These are phyloP conservation scores for Acanthurus tractus DNA, from an alignment of 2,797 vertebrate genomes.

Conservation along the genomic window DNA sequence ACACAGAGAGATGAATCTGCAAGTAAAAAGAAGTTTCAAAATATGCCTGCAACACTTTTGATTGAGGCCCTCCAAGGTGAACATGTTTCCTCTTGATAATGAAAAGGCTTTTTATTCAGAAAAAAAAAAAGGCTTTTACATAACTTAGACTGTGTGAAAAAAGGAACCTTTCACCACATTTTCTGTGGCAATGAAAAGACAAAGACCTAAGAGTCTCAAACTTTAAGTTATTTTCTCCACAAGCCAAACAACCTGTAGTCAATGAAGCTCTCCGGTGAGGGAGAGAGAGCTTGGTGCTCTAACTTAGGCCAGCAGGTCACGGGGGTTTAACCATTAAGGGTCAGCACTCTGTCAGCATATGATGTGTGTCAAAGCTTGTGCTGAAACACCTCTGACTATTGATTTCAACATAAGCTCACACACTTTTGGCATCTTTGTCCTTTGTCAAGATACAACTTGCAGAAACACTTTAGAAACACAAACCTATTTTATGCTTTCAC, in stretches of 20 bases:
- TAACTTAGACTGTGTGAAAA: constrained; percentile 1
- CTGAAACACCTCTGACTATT: not conserved
- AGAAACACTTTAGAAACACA: too few relatives aligned
- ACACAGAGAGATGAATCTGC: too few relatives aligned
- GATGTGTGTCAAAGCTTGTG: not conserved
- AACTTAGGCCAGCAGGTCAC: not conserved
- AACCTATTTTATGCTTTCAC: not conserved
- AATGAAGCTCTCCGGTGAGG: not conserved
- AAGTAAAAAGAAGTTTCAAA: not conserved
- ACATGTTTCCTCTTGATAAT: constrained; percentile 7
- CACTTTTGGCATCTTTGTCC: not conserved
- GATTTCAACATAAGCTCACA: not conserved
- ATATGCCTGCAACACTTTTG: not conserved
- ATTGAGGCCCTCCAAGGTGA: constrained; percentile 10
- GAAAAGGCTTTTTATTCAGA: constrained; percentile 38
- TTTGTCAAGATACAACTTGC: not conserved
- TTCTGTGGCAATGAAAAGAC: constrained; percentile 5
- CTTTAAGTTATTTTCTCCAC: not conserved
- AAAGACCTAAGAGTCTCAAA: not conserved
- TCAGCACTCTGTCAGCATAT: not conserved
- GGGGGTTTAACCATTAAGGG: not conserved
- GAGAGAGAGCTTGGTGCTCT: not conserved
- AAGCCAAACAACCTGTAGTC: not conserved
- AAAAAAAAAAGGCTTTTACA: not conserved
- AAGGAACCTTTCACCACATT: constrained; percentile 11